Conservation (phyloP, 2,113 vertebrate species). For the Oenanthe oenanthe region DNA sequence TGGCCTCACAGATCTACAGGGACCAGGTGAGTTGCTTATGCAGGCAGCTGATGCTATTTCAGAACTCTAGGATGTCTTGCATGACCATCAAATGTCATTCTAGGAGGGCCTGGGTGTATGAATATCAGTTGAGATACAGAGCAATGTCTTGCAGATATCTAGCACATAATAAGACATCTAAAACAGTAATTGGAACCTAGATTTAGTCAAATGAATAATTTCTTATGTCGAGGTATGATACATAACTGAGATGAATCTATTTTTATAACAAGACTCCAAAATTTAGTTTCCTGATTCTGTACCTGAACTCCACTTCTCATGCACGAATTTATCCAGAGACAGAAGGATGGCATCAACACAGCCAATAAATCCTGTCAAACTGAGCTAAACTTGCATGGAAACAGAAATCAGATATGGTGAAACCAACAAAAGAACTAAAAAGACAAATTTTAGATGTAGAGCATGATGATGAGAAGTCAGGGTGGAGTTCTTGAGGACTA, state of each 20-base stretch:
- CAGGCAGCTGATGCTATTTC: neutral
- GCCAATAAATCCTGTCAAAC: neutral
- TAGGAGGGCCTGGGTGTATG: fast-evolving
- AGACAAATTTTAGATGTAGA: fast-evolving
- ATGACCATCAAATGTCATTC: neutral
- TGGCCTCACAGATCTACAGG: neutral
- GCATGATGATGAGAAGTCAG: neutral
- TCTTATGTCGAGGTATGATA: fast-evolving
- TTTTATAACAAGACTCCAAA: neutral
- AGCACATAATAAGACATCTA: neutral
- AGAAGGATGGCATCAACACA: neutral
- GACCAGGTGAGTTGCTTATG: fast-evolving
- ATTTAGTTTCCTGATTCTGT: neutral
- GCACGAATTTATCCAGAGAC: fast-evolving
- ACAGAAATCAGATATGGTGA: neutral
- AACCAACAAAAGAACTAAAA: neutral
- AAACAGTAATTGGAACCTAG: neutral
- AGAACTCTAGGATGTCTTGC: neutral
- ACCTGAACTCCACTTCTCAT: neutral
- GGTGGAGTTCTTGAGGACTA: neutral
- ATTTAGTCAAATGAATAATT: neutral
- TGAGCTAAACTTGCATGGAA: neutral
- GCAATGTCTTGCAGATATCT: neutral
- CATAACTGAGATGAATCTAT: fast-evolving
- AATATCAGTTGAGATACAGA: neutral